Conservation (phyloP, 2,888 invertebrate genomes). For the Caenorhabditis drosophilae region DNA sequence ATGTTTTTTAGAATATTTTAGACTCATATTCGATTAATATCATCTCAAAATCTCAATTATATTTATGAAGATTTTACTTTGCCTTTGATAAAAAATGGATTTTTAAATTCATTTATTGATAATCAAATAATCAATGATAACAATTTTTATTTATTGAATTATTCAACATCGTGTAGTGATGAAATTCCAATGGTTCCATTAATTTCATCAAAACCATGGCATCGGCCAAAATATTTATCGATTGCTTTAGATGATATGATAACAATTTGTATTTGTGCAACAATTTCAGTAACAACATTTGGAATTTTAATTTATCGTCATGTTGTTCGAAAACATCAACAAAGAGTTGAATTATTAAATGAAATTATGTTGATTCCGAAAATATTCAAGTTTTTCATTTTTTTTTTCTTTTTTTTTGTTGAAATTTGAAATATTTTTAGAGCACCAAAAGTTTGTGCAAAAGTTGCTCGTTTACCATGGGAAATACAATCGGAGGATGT, state of each 20-base stretch:
- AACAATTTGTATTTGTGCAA: conserved; percentile 46
- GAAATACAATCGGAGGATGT: conserved; percentile 54
- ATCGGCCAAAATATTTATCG: conserved; percentile 40
- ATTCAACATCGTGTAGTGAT: conserved; percentile 38
- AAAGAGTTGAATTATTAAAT: conserved; percentile 39
- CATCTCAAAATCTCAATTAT: conserved; percentile 24
- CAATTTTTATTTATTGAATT: conserved; percentile 37
- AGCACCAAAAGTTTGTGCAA: conserved; percentile 36
- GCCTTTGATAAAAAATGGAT: conserved; percentile 23
- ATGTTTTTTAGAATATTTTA: conserved; percentile 11
- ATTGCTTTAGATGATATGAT: conserved; percentile 51
- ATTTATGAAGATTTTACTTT: conserved; percentile 34
- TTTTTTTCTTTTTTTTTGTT: no score
- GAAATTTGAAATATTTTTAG: conserved; percentile 15
- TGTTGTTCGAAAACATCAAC: conserved; percentile 30
- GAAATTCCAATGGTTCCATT: conserved; percentile 40
- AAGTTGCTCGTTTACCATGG: conserved; percentile 52
- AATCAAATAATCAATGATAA: conserved; percentile 40
- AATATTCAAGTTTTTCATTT: conserved; percentile 21
- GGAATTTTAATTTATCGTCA: conserved; percentile 42
- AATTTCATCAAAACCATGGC: conserved; percentile 29
- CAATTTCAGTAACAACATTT: conserved; percentile 36
- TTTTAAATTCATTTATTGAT: conserved; percentile 29
- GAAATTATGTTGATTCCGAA: conserved; percentile 44
- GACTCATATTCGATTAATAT: conserved; percentile 40